Evolutionary conservation across 2,797 vertebrate genomes (phyloP).

Genomic region (Crossoptilon crossoptilon): DNA sequence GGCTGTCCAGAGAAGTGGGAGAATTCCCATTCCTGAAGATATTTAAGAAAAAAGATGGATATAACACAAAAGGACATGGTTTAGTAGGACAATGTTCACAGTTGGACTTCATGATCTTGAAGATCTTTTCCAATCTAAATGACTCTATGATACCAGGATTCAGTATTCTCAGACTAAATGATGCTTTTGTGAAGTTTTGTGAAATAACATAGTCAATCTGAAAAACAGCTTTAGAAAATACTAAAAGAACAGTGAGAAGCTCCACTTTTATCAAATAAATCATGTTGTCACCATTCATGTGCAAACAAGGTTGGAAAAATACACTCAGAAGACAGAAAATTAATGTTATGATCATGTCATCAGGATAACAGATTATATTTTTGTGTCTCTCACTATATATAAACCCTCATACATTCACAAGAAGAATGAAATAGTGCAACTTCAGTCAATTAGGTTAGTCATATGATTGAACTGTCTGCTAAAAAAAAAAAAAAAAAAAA

Average conservation of each 20-base stretch:
- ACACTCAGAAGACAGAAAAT: not conserved
- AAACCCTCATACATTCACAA: not conserved
- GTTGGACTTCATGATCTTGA: not conserved
- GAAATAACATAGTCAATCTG: not conserved
- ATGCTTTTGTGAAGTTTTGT: not conserved
- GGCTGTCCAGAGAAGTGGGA: not conserved
- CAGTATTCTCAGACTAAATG: not conserved
- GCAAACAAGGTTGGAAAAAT: not conserved
- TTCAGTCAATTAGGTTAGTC: not conserved
- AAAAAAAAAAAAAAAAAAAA: not conserved
- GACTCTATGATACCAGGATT: not conserved
- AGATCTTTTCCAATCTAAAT: not conserved
- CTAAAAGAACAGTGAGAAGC: not conserved
- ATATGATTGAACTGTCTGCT: not conserved
- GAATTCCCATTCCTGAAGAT: not conserved
- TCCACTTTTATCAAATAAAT: not conserved
- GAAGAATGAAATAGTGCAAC: not conserved
- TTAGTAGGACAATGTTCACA: not conserved
- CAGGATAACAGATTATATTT: not conserved
- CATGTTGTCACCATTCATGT: not conserved
- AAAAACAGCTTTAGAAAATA: not conserved
- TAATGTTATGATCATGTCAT: not conserved
- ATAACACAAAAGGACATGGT: not conserved
- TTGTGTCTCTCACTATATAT: not conserved
- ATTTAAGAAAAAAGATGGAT: not conserved